Conservation (phyloP, 2,888 invertebrate genomes). For the Fragum sueziense region DNA sequence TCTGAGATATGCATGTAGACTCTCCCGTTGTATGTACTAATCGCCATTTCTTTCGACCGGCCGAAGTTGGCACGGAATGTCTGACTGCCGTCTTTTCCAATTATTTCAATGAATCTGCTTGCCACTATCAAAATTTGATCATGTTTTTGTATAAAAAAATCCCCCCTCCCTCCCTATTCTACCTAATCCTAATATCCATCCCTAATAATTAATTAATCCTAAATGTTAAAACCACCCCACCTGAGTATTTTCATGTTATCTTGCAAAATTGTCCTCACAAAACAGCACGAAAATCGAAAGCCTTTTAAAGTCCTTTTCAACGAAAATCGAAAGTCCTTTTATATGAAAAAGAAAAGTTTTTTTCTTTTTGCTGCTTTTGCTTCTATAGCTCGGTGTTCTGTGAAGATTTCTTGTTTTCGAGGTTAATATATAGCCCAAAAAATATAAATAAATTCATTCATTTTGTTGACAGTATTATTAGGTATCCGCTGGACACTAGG, state of each 20-base stretch:
- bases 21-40: background rate
- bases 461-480: too few relatives aligned
- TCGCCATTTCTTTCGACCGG: background rate
- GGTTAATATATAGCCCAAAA: too few relatives aligned
- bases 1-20: conserved; percentile 1
- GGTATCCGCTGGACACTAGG: too few relatives aligned
- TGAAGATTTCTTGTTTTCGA: too few relatives aligned
- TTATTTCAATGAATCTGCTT: conserved; percentile 2
- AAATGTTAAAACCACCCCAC: background rate
- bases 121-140: too few relatives aligned
- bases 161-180: background rate
- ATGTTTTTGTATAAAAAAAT: too few relatives aligned
- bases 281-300: background rate
- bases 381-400: too few relatives aligned
- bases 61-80: conserved; percentile 11
- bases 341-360: too few relatives aligned
- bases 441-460: too few relatives aligned
- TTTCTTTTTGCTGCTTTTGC: too few relatives aligned
- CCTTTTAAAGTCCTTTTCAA: background rate
- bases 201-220: background rate
- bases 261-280: background rate
- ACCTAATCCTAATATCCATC: too few relatives aligned
- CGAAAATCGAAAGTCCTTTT: background rate
- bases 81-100: background rate
- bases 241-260: background rate